Conservation (phyloP, 2,888 invertebrate genomes). For the Nomada ferruginata region DNA sequence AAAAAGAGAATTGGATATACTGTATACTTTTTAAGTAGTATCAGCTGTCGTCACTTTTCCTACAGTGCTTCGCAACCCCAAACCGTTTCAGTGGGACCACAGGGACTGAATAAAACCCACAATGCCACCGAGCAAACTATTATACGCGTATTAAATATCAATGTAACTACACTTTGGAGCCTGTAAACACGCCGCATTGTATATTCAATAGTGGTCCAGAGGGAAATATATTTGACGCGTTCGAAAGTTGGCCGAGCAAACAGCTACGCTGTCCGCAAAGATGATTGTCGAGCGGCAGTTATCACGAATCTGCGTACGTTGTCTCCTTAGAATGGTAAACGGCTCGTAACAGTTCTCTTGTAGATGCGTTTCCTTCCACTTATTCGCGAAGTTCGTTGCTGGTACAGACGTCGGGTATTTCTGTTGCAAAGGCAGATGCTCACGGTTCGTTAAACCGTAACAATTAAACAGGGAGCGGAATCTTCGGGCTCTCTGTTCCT, state of each 20-base stretch:
- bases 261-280: constrained; percentile 7
- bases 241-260: constrained; percentile 19
- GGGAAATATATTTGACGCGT: constrained; percentile 1
- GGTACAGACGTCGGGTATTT: constrained; percentile 29
- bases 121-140: not conserved
- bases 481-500: constrained; percentile 44
- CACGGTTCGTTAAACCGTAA: constrained; percentile 59
- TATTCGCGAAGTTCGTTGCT: constrained; percentile 56
- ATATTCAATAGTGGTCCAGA: not conserved
- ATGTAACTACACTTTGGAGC: not conserved
- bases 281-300: constrained; percentile 33
- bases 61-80: no score
- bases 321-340: constrained; percentile 28
- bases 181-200: not conserved
- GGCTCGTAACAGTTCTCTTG: constrained; percentile 46
- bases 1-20: no score
- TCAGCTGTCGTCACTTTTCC: no score
- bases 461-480: constrained; percentile 50
- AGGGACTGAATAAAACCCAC: not conserved
- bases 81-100: no score
- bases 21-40: no score
- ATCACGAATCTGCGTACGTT: constrained; percentile 24
- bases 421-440: constrained; percentile 31
- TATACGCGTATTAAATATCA: not conserved
- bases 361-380: constrained; percentile 51